Evolutionary conservation across 2,113 vertebrate genomes (phyloP), one percentile per base, ranked within the genome.

Genomic region (Gallinago jamesoni): DNA sequence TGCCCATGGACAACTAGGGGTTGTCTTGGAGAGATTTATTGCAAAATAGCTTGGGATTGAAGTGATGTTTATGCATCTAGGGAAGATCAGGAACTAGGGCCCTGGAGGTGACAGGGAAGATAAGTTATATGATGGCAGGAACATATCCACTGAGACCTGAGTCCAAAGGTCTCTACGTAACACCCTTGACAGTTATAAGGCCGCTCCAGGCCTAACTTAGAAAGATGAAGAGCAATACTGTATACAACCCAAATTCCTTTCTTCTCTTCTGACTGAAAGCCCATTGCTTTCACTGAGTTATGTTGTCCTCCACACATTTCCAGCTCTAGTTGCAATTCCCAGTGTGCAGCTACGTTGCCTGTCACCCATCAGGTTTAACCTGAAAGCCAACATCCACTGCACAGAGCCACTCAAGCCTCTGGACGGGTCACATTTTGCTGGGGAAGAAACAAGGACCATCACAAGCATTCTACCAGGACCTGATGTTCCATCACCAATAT

Each of bases 1-100:
- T 55, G 27, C 24, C 9, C n/a, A 47, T 37, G 60, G 31, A n/a
- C 57, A 93, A 5, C 21, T 22, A 4, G 21, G 22, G 4, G 1
- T 59, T 63, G 16, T 86, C 84, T 41, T 82, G 23, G 24, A 31
- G 35, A 37, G 25, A 19, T 45, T 87, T 73, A 53, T 64, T 69
- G 30, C 15, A 66, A 69, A 90, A 60, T 35, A 83, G 23, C 8
- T 60, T 56, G 53, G 21, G 8, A 68, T 2, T 55, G 5, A 82
- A 52, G 4, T 87, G 27, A 31, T 64, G 23, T 72, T 85, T 90
- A 20, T 0, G 0, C 3, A 4, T 47, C 12, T 0, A 0, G 62
- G 25, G n/a, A n/a, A 74, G 37, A 64, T 43, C 48, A 75, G 22
- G 55, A 48, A 45, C 56, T 55, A 59, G 7, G 60, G 8, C 9